Percentiles rank a stretch among this genome's conserved stretches.
phyloP scores from a whole-genome alignment of 1,140 invertebrate genomes.

The Drosophila leontia region DNA sequence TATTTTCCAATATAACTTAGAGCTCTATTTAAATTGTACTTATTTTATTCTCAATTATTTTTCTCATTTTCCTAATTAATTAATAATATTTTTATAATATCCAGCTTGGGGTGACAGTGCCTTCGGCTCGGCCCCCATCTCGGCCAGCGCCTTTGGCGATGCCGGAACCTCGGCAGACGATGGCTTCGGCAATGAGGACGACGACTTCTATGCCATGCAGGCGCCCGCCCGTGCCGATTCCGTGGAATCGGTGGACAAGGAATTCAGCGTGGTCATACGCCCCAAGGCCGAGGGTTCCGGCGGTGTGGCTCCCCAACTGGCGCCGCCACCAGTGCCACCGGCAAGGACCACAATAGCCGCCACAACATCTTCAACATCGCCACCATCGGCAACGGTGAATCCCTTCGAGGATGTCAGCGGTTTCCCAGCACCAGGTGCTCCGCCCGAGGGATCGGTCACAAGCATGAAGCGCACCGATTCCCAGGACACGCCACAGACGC shows the following conservation, averaged over 20 bases:
- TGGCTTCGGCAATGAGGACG: constrained; percentile 91
- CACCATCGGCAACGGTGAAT: constrained; percentile 87
- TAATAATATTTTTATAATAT: background rate
- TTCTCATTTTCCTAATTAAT: background rate
- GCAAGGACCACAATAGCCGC: constrained; percentile 86
- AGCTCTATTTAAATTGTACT: too few species aligned
- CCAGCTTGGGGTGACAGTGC: constrained; percentile 84
- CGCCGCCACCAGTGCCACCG: constrained; percentile 90
- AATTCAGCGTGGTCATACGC: constrained; percentile 85
- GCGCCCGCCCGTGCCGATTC: constrained; percentile 90
- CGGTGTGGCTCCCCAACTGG: constrained; percentile 87
- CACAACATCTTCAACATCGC: constrained; percentile 85
- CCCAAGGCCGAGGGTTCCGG: constrained; percentile 87
- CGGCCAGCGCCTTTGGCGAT: constrained; percentile 86
- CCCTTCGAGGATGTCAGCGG: constrained; percentile 89
- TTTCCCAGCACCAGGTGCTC: constrained; percentile 69
- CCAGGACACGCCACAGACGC: constrained; percentile 94
- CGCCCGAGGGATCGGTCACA: constrained; percentile 10
- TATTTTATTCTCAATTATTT: background rate
- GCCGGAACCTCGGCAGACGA: constrained; percentile 74
- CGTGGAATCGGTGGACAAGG: constrained; percentile 89
- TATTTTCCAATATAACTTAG: background rate
- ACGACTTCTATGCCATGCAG: constrained; percentile 92
- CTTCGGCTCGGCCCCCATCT: constrained; percentile 64
- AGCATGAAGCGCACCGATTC: constrained; percentile 87